A percentile compares a stretch with the other conserved stretches of the same genome.
Conservation (phyloP, 2,797 vertebrate genomes). For the Notolabrus celidotus region DNA sequence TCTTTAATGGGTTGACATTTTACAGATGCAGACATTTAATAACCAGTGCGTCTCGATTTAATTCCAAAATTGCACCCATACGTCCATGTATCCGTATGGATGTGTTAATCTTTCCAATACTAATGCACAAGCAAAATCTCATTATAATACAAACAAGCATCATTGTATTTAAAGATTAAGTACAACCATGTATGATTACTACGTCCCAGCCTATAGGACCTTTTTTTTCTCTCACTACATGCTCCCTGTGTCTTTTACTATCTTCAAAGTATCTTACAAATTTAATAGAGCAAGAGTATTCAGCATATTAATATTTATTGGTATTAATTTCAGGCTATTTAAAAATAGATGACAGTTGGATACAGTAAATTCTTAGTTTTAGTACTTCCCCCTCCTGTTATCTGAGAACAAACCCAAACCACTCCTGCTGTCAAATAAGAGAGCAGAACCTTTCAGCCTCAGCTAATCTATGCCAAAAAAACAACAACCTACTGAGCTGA, state of each 20-base stretch:
- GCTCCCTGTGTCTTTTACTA: neutral
- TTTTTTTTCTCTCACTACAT: neutral
- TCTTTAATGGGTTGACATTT: too few species aligned
- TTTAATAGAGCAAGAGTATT: neutral
- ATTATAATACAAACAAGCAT: too few species aligned
- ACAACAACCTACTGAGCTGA: conserved; percentile 39
- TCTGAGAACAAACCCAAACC: neutral
- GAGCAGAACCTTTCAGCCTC: conserved; percentile 21
- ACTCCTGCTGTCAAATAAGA: conserved; percentile 15
- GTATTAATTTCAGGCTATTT: neutral
- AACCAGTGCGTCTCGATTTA: too few species aligned
- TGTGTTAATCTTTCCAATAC: too few species aligned
- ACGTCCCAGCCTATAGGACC: too few species aligned
- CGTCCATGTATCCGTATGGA: too few species aligned
- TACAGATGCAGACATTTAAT: too few species aligned
- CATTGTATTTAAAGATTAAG: too few species aligned
- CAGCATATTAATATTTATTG: neutral
- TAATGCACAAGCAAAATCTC: too few species aligned
- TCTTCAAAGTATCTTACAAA: neutral
- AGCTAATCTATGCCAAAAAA: conserved; percentile 35
- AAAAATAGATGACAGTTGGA: neutral
- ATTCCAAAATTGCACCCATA: too few species aligned
- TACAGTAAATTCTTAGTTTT: neutral
- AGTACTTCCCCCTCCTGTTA: neutral
- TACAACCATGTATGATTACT: too few species aligned